A percentile compares a stretch with the other conserved stretches of the same genome.
Evolutionary conservation across 1,140 invertebrate species (phyloP).

Genomic region (Metaphire vulgaris): DNA sequence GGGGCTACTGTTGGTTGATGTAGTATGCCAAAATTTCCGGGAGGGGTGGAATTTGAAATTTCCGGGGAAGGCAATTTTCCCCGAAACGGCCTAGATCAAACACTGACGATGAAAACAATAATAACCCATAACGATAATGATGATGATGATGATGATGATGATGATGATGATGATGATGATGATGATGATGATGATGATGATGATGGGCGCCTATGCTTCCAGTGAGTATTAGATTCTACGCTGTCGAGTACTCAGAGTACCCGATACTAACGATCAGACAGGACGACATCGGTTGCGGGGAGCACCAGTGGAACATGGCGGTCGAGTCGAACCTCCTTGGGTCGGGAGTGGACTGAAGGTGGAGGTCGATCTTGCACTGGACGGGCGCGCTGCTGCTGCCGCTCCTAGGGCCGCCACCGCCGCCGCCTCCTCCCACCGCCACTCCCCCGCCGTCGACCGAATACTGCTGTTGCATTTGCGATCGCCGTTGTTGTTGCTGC

Average conservation of each 20-base stretch:
- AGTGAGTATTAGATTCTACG: no score
- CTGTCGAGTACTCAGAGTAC: background rate
- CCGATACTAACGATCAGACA: slow-evolving; percentile 75
- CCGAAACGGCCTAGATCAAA: no score
- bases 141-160: slow-evolving; percentile 57
- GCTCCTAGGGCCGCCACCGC: no score
- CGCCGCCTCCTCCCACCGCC: background rate
- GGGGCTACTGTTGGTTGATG: no score
- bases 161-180: slow-evolving; percentile 21
- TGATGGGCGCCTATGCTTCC: background rate
- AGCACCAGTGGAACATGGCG: slow-evolving; percentile 99
- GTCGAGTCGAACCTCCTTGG: slow-evolving; percentile 70
- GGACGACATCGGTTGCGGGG: slow-evolving; percentile 89
- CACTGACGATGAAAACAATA: slow-evolving; percentile 55
- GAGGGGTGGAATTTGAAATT: no score
- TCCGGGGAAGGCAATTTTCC: no score
- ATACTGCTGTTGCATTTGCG: background rate
- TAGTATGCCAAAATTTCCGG: no score
- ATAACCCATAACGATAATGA: slow-evolving; percentile 69
- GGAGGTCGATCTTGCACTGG: background rate
- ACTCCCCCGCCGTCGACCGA: slow-evolving; percentile 12
- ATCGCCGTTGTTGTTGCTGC: no score
- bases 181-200: slow-evolving; percentile 12
- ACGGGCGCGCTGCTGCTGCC: background rate
- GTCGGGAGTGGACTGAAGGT: background rate